Conservation (phyloP, 2,888 invertebrate species). For the Ctenicera cuprea region DNA sequence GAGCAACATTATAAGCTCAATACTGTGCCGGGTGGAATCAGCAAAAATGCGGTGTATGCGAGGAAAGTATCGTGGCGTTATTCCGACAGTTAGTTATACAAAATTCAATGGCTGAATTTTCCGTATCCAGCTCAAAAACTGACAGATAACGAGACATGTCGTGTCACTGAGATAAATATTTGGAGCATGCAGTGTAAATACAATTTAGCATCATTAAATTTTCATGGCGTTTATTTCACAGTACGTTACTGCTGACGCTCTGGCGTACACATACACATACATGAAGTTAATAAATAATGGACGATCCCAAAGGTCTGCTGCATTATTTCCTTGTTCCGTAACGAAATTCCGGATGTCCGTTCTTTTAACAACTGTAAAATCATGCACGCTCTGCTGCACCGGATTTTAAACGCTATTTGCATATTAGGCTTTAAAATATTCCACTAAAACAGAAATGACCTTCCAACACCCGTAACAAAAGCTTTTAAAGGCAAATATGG, state of each 20-base stretch:
- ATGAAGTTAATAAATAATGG: slow-evolving; percentile 35
- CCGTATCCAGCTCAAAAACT: too few relatives aligned
- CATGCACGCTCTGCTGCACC: slow-evolving; percentile 35
- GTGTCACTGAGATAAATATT: neutral
- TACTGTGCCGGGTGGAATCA: too few relatives aligned
- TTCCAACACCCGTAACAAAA: neutral
- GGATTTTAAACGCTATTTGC: slow-evolving; percentile 33
- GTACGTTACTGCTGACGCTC: slow-evolving; percentile 3
- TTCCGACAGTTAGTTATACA: neutral
- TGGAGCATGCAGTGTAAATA: neutral
- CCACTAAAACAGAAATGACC: neutral
- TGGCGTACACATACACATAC: slow-evolving; percentile 13
- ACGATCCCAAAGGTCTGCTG: slow-evolving; percentile 44
- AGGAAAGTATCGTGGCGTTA: too few relatives aligned
- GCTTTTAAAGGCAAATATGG: too few relatives aligned
- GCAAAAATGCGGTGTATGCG: too few relatives aligned
- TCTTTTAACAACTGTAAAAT: slow-evolving; percentile 54
- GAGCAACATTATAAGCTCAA: too few relatives aligned
- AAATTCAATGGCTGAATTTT: neutral
- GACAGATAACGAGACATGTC: neutral
- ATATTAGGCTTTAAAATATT: slow-evolving; percentile 1
- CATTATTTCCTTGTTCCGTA: slow-evolving; percentile 58
- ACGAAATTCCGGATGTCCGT: slow-evolving; percentile 59
- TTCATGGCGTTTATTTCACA: slow-evolving; percentile 31
- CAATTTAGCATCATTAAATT: slow-evolving; percentile 25